Evolutionary conservation across 2,113 vertebrate genomes (phyloP), one percentile per base, ranked within the genome.

Genomic region (Galemys pyrenaicus): DNA sequence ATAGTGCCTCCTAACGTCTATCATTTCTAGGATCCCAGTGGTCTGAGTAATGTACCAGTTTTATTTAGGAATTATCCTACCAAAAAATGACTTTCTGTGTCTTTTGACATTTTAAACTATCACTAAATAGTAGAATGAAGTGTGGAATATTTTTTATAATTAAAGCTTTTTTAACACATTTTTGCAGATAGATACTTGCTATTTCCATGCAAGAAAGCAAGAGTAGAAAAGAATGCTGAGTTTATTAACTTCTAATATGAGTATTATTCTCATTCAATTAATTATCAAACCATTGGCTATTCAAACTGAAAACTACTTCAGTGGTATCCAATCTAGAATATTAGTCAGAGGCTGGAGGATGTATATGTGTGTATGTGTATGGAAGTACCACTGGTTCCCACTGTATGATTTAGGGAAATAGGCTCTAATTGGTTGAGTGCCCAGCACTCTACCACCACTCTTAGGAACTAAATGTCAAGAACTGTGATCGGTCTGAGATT

Each of bases 31-130:
- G 51, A 46, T 70, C 11, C 58, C 24, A 28, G 22, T 46, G 39
- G 46, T 80, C n/a, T 68, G 35, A 88, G 4, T 19, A 28, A 75
- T 20, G 13, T 1, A 44, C 4, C 44, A 78, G 15, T 44, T 87
- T 80, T 9, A 49, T 74, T 74, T 84, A 74, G 54, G 37, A 89
- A 91, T 82, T 92, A 94, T 39, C 56, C 13, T 24, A n/a, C 26
- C 17, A 12, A 81, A 84, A 87, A 90, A 90, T 54, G 8, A n/a
- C 5, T 92, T 91, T 85, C 26, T 41, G 46, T 88, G 19, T 74
- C 32, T 80, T 86, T 79, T 62, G 80, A 95, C 84, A 26, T 80
- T 86, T 82, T 91, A 82, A 83, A 60, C 22, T 49, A 89, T 89
- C 4, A 41, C 22, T 24, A 44, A 71, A 39, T 4, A 64, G 17